A percentile compares a stretch with the other conserved stretches of the same genome.
phyloP scores from a whole-genome alignment of 2,888 invertebrate genomes.

The Melieria crassipennis region DNA sequence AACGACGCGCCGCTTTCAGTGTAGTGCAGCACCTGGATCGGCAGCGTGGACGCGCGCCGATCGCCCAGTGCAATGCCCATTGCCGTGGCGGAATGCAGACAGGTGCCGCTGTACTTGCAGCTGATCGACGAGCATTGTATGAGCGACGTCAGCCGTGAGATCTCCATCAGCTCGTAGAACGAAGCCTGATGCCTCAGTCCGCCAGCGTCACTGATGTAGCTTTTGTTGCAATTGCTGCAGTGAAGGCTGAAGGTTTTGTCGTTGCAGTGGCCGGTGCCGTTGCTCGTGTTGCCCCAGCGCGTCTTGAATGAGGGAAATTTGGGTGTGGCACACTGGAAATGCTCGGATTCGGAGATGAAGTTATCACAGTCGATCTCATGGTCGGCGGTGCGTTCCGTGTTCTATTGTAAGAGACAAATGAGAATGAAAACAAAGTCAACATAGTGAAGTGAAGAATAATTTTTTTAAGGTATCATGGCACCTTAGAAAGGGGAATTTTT shows the following conservation, averaged over 20 bases:
- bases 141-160: conserved; percentile 57
- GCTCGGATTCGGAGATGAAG: conserved; percentile 60
- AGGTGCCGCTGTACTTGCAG: conserved; percentile 52
- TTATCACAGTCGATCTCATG: conserved; percentile 59
- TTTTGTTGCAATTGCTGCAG: conserved; percentile 53
- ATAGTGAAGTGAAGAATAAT: no score
- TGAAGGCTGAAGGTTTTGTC: conserved; percentile 49
- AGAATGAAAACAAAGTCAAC: not conserved
- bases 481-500: no score
- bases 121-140: conserved; percentile 57
- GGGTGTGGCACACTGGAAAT: conserved; percentile 55
- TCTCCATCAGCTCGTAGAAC: conserved; percentile 62
- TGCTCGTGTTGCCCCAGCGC: conserved; percentile 46
- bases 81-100: conserved; percentile 43
- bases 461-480: no score
- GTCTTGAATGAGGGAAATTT: conserved; percentile 50
- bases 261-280: conserved; percentile 27
- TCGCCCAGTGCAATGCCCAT: conserved; percentile 27
- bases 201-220: conserved; percentile 6
- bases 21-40: conserved; percentile 52
- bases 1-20: conserved; percentile 53
- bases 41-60: conserved; percentile 40
- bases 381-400: conserved; percentile 61
- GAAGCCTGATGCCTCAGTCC: conserved; percentile 54
- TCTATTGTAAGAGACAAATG: conserved; percentile 44